Base-by-base conservation (phyloP, 1,140 invertebrate species). In the Brachionus angularis region DNA sequence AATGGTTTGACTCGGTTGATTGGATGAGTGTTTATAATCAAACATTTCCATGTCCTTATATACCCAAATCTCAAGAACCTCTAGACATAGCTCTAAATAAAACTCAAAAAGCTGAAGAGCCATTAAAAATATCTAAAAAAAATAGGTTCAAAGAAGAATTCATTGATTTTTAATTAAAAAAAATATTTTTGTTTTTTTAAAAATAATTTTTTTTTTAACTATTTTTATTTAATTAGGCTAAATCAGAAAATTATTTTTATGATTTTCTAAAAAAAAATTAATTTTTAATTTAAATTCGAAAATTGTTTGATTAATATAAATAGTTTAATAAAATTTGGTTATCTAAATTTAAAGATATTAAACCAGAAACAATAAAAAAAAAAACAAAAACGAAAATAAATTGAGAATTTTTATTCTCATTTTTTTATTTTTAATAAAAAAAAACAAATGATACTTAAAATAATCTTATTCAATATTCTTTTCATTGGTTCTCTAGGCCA, bases 1-100 rank as follows among this genome's bases (percentile, higher is more conserved):
- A 31, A 10, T 71, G 67, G 67, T 55, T 71, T 46, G 10, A 36
- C 27, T 12, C 14, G 16, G 14, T 71, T 12, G 36, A 55, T 34
- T 71, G 67, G 67, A 44, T 39, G 33, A 10, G 34, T 16, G 27
- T 71, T 23, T 55, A 52, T 46, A 14, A 53, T 18, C 67, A 53
- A 46, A 21, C 10, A 14, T 36, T 10, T 29, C 61, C 36, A 12
- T 39, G 34, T 0, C 52, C 71, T 44, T 69, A 46, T 29, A 25
- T 64, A 18, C 61, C 61, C 8, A 46, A 31, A 31, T 14, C 27
- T 29, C n/a, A 47, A 64, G 25, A 36, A 27, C 53, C 53, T 8
- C 16, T 23, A 23, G 53, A 58, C 39, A 21, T 58, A 12, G 1
- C 25, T 1, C 16, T 18, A 29, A 39, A 39, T 12, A 58, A 39